These are phyloP conservation scores for Cotesia glomerata DNA, from an alignment of 1,140 invertebrate species.

Conservation along the genomic window DNA sequence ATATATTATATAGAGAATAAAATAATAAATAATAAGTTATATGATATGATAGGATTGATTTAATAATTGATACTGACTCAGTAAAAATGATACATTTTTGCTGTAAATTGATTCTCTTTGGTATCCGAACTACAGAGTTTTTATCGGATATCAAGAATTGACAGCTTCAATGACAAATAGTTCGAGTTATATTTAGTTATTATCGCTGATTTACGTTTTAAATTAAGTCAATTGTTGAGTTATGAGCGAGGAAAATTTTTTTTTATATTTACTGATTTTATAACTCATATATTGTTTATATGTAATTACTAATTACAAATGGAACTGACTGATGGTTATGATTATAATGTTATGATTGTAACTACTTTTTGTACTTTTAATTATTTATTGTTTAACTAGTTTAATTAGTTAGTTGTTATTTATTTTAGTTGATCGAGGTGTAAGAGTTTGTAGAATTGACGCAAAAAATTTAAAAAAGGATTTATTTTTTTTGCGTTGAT, in stretches of 20 bases:
- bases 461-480: too few relatives aligned
- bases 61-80: background rate
- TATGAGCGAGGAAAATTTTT: background rate
- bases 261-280: background rate
- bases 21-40: too few relatives aligned
- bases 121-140: background rate
- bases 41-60: background rate
- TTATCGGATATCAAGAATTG: background rate
- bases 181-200: background rate
- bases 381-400: background rate
- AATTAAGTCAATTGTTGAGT: background rate
- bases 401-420: background rate
- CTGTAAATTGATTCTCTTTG: background rate
- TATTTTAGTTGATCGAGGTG: background rate
- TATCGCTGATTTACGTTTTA: background rate
- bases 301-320: background rate
- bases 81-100: background rate
- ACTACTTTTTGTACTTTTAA: background rate
- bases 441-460: too few relatives aligned
- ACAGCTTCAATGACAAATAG: background rate
- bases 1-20: too few relatives aligned
- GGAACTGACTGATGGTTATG: constrained; percentile 14
- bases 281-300: background rate
- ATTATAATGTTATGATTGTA: background rate
- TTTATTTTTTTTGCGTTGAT: too few relatives aligned